Evolutionary conservation across 2,888 invertebrate genomes (phyloP).

Genomic region (Cosmorhoe ocellata): DNA sequence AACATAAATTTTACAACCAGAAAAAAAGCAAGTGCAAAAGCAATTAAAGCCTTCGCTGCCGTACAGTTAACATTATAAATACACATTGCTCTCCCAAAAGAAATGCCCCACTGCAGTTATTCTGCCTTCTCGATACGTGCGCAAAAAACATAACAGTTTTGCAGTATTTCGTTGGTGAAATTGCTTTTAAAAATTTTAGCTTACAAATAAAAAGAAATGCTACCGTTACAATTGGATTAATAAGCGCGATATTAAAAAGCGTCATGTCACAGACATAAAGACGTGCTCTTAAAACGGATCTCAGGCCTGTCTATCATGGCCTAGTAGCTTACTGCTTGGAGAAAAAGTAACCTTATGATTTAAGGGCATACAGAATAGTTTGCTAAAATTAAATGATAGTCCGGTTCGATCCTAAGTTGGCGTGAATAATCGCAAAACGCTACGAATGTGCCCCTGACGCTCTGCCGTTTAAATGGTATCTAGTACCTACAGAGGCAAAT

Average conservation of each 20-base stretch:
- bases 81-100: conserved; percentile 25
- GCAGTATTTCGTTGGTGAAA: conserved; percentile 9
- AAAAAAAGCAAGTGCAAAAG: conserved; percentile 28
- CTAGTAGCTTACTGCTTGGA: conserved; percentile 3
- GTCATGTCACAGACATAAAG: conserved; percentile 41
- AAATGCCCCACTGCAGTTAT: conserved; percentile 27
- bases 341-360: conserved; percentile 28
- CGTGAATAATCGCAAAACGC: conserved; percentile 68
- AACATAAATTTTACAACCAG: conserved; percentile 26
- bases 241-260: conserved; percentile 49
- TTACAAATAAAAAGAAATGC: conserved; percentile 35
- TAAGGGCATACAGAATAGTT: conserved; percentile 6
- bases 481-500: conserved; percentile 35
- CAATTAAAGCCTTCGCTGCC: conserved; percentile 25
- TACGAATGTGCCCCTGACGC: conserved; percentile 57
- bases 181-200: conserved; percentile 9
- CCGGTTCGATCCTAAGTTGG: conserved; percentile 53
- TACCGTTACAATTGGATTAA: conserved; percentile 51
- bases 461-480: conserved; percentile 48
- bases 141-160: conserved; percentile 18
- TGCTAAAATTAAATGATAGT: not conserved
- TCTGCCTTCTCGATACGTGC: conserved; percentile 19
- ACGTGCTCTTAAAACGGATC: conserved; percentile 45
- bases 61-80: conserved; percentile 27
- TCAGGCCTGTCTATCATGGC: conserved; percentile 16